Base-by-base conservation (phyloP, 53 echinoderm and acorn worm species). In the Patiria pectinifera region DNA sequence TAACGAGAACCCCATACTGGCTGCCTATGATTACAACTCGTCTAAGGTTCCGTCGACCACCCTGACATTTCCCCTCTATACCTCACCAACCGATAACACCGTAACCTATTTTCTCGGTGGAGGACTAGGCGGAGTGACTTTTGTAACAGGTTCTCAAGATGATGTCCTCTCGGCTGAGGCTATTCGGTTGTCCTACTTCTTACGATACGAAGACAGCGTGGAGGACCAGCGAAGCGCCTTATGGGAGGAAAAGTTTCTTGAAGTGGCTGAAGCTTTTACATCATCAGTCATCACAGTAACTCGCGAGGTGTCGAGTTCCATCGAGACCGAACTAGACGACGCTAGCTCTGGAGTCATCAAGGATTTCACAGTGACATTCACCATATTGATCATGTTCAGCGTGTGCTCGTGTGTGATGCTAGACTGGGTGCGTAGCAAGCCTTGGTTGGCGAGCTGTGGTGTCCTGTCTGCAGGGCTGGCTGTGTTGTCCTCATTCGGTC, bases 361-460 rank as follows among this genome's bases (percentile, higher is more conserved):
- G 22, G 76, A 89, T 47, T 94, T 92, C 43, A 24, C 71, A 1
- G 84, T 94, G 2, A 88, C 94, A 0, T 94, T 94, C 89, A 90
- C 94, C 26, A 5, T 94, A 0, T 66, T 94, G 47, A 94, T 94
- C 19, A 86, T 59, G 2, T 94, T 94, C 71, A 87, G 83, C 59
- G 83, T 94, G 58, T 89, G 87, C 23, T 92, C 92, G 3, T 94
- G 92, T 48, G 66, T 89, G 35, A 92, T 92, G 92, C 24, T 92
- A 10, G 94, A 94, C 81, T 94, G 94, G 88, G 94, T 94, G 10
- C 83, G 83, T 26, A 92, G 83, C 79, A 94, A 94, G 70, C 92
- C 92, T 11, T 94, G 77, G 85, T 58, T 94, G 48, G 94, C 89
- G 12, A 24, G n/a, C 0, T 77, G 88, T 72, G 94, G 94, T 15